These are phyloP conservation scores for Numenius arquata DNA, from an alignment of 2,113 vertebrate genomes.

Conservation along the genomic window DNA sequence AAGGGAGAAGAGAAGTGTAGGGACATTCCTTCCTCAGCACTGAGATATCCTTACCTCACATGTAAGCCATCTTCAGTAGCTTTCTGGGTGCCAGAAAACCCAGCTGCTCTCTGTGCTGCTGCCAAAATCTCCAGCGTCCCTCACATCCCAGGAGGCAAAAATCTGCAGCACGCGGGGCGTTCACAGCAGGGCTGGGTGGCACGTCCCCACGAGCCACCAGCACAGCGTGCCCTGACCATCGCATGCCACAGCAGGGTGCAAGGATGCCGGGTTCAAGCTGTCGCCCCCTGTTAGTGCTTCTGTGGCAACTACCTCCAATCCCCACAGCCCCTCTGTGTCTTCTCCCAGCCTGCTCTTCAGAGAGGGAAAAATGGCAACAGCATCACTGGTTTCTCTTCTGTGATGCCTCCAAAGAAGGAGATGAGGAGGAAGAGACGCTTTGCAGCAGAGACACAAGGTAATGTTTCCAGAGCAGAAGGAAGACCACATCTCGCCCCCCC, in stretches of 20 bases:
- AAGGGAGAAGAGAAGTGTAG: background rate
- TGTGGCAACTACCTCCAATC: background rate
- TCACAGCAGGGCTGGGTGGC: background rate
- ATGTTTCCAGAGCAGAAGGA: background rate
- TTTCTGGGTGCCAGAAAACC: background rate
- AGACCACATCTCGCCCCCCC: background rate
- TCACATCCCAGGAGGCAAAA: background rate
- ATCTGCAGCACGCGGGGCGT: rapidly evolving
- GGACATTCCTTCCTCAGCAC: background rate
- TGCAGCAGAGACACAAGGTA: background rate
- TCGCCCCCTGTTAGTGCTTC: background rate
- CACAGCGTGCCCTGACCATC: rapidly evolving
- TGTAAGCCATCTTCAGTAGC: background rate
- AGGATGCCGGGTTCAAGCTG: background rate
- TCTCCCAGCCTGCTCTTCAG: background rate
- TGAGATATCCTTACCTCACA: background rate
- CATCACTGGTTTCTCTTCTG: background rate
- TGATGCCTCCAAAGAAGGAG: background rate
- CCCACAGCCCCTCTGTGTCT: background rate
- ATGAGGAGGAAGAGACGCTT: background rate
- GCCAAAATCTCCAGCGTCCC: background rate
- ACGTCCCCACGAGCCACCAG: rapidly evolving
- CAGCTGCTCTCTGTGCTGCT: background rate
- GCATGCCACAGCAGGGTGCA: background rate
- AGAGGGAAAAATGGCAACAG: background rate